Evolutionary conservation across 1,140 invertebrate genomes (phyloP).

Genomic region (Pachypeltis micranthus): DNA sequence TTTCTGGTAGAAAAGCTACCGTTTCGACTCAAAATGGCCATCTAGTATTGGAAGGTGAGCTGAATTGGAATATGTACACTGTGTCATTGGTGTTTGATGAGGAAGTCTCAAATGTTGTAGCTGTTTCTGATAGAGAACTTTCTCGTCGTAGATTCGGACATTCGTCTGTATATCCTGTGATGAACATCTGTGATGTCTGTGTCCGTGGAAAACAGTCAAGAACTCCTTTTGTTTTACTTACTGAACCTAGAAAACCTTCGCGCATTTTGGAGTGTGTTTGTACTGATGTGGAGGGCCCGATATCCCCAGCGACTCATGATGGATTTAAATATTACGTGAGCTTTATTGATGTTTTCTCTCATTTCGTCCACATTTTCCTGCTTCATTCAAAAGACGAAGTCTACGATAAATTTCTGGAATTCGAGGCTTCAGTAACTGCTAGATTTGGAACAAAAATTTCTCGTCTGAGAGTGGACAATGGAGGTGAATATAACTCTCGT

Average conservation of each 20-base stretch:
- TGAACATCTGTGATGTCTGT: slow-evolving; percentile 27
- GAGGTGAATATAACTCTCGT: slow-evolving; percentile 33
- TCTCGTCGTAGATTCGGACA: not conserved
- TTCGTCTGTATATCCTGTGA: not conserved
- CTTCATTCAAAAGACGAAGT: slow-evolving; percentile 35
- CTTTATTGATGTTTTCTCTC: slow-evolving; percentile 34
- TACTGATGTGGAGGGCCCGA: slow-evolving; percentile 28
- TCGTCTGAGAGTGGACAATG: slow-evolving; percentile 35
- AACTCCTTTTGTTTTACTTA: slow-evolving; percentile 22
- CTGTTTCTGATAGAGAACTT: not conserved
- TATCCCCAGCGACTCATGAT: slow-evolving; percentile 29
- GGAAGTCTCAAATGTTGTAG: no score
- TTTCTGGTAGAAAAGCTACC: not conserved
- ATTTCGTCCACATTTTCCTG: slow-evolving; percentile 33
- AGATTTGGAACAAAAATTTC: slow-evolving; percentile 30
- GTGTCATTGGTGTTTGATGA: no score
- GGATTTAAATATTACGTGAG: slow-evolving; percentile 32
- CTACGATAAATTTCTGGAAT: slow-evolving; percentile 31
- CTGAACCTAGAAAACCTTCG: slow-evolving; percentile 16
- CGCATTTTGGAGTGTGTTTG: slow-evolving; percentile 28
- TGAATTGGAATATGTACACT: no score
- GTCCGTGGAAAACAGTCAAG: slow-evolving; percentile 28
- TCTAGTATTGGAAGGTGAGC: no score
- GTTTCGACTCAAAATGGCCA: not conserved
- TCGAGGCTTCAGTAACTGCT: slow-evolving; percentile 30